A percentile compares a stretch with the other conserved stretches of the same genome.
Evolutionary conservation across 2,113 vertebrate genomes (phyloP).

Genomic region (Hemicordylus capensis): DNA sequence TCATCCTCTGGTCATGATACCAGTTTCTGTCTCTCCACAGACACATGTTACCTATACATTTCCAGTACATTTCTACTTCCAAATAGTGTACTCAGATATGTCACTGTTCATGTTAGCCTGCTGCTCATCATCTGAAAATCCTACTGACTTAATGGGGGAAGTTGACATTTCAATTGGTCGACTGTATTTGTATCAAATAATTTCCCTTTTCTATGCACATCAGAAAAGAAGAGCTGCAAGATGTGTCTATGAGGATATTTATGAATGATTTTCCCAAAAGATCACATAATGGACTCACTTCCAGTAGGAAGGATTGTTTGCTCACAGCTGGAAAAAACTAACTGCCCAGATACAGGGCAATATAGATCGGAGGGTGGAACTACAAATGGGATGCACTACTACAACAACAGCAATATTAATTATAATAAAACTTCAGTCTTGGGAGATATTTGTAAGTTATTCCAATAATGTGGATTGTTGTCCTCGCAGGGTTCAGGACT

Average conservation of each 20-base stretch:
- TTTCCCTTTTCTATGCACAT: constrained; percentile 52
- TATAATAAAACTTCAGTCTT: constrained; percentile 30
- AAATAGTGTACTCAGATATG: neutral
- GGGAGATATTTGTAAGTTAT: constrained; percentile 50
- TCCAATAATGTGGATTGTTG: constrained; percentile 11
- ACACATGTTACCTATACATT: neutral
- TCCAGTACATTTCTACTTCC: neutral
- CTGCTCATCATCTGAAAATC: neutral
- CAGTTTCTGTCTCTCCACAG: neutral
- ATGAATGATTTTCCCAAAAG: constrained; percentile 62
- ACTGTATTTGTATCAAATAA: constrained; percentile 40
- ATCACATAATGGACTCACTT: constrained; percentile 59
- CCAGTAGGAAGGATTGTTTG: constrained; percentile 64
- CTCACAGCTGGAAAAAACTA: constrained; percentile 43
- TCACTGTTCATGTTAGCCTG: neutral
- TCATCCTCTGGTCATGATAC: neutral
- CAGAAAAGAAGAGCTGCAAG: constrained; percentile 46
- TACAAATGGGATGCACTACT: constrained; percentile 60
- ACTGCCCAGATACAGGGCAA: constrained; percentile 59
- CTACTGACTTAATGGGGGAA: neutral
- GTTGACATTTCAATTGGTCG: neutral
- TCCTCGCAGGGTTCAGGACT: constrained; percentile 63
- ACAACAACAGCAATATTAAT: constrained; percentile 25
- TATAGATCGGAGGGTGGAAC: constrained; percentile 43
- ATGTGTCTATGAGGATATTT: constrained; percentile 44